Evolutionary conservation across 1,140 invertebrate genomes (phyloP).

Genomic region (Lucilia cuprina): DNA sequence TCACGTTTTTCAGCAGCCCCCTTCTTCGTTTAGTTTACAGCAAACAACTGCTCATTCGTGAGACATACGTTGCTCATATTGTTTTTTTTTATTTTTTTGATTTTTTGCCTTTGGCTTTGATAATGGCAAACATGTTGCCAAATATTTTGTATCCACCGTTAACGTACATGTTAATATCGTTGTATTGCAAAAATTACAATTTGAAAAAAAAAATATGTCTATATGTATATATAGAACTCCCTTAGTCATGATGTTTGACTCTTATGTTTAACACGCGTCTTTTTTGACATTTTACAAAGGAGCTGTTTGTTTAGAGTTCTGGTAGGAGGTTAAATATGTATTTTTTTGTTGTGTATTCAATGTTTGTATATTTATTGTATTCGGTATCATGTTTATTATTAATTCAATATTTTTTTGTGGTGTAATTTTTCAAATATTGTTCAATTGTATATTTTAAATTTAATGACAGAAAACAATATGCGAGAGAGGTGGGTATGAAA

Average conservation of each 20-base stretch:
- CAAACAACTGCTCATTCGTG: background rate
- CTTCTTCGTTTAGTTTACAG: background rate
- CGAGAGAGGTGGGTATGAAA: background rate
- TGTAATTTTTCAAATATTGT: slow-evolving; percentile 21
- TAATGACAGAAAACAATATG: background rate
- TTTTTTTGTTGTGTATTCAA: background rate
- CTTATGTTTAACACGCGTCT: slow-evolving; percentile 33
- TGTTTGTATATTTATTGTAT: background rate
- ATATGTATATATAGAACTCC: background rate
- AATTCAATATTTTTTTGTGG: slow-evolving; percentile 17
- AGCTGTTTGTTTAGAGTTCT: slow-evolving; percentile 13
- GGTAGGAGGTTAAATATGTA: background rate
- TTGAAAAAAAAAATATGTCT: slow-evolving; percentile 18
- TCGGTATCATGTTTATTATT: background rate
- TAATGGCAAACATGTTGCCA: slow-evolving; percentile 33
- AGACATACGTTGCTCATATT: slow-evolving; percentile 27
- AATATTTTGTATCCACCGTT: background rate
- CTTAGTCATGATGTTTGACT: slow-evolving; percentile 23
- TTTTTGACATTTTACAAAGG: slow-evolving; percentile 30
- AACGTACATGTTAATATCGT: background rate
- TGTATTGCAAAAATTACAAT: background rate
- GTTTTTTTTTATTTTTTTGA: slow-evolving; percentile 1
- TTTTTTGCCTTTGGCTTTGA: slow-evolving; percentile 30
- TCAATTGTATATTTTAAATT: background rate
- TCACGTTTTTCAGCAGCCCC: background rate